These are phyloP conservation scores for Apamea crenata DNA, from an alignment of 2,888 invertebrate species.

Conservation along the genomic window DNA sequence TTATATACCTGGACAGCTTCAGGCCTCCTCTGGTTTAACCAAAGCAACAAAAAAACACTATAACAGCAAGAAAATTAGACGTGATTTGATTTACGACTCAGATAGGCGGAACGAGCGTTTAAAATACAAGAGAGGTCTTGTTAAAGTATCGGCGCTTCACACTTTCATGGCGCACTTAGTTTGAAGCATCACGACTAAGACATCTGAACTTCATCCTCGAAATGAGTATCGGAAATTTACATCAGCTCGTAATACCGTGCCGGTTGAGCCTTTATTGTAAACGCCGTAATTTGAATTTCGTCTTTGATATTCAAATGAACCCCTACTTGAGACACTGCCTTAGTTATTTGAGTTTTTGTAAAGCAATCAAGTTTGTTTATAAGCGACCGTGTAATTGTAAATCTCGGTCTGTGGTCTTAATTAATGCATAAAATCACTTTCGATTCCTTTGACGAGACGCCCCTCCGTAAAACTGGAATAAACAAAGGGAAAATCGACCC, in stretches of 20 bases:
- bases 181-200: constrained; percentile 82
- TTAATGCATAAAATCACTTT: constrained; percentile 88
- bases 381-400: constrained; percentile 88
- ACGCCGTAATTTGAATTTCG: constrained; percentile 90
- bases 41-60: constrained; percentile 35
- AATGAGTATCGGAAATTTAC: constrained; percentile 91
- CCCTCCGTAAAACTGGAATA: constrained; percentile 78
- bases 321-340: constrained; percentile 90
- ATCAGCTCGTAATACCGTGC: constrained; percentile 89
- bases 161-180: constrained; percentile 70
- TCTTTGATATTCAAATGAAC: constrained; percentile 90
- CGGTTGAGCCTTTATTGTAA: constrained; percentile 90
- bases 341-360: constrained; percentile 91
- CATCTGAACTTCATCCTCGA: constrained; percentile 87
- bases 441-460: constrained; percentile 78
- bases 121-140: constrained; percentile 65
- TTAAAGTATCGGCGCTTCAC: constrained; percentile 63
- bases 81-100: constrained; percentile 57
- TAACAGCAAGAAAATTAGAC: constrained; percentile 53
- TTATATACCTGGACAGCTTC: not conserved
- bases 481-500: constrained; percentile 75
- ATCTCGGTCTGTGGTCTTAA: constrained; percentile 89
- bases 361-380: constrained; percentile 91
- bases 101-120: constrained; percentile 60
- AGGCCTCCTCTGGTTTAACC: not conserved